Percentiles rank a stretch among this genome's conserved stretches.
Evolutionary conservation across 2,888 invertebrate genomes (phyloP).

Genomic region (Macrosoma leucophasiata): DNA sequence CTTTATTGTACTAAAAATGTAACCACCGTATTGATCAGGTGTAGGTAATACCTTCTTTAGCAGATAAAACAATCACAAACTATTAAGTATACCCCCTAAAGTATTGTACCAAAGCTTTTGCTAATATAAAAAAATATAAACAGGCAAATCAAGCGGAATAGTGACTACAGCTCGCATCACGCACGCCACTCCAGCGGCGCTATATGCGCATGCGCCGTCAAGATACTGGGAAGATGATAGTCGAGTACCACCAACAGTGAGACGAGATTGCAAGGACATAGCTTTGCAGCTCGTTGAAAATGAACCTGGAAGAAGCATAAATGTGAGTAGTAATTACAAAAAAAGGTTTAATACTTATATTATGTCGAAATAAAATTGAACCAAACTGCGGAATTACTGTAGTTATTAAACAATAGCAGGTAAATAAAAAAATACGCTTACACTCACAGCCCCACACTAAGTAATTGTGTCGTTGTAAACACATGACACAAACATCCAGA

Average conservation of each 20-base stretch:
- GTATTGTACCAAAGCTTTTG: no score
- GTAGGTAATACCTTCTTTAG: no score
- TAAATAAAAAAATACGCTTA: no score
- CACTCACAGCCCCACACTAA: neutral
- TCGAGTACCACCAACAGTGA: constrained; percentile 81
- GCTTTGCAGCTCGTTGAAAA: constrained; percentile 86
- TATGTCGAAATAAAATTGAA: no score
- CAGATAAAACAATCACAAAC: no score
- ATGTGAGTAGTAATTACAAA: constrained; percentile 59
- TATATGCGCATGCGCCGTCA: constrained; percentile 84
- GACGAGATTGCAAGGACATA: constrained; percentile 85
- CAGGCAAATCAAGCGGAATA: constrained; percentile 87
- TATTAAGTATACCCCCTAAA: no score
- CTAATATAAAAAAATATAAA: no score
- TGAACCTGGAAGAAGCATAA: constrained; percentile 83
- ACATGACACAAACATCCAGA: no score
- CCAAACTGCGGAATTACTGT: neutral
- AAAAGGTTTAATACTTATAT: neutral
- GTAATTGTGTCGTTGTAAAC: neutral
- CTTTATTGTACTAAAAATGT: no score
- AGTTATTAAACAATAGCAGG: neutral
- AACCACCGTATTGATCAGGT: no score
- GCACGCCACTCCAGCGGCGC: constrained; percentile 86
- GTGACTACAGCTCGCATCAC: constrained; percentile 88
- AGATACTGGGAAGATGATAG: constrained; percentile 88